Conservation (phyloP, 2,113 vertebrate species). For the Gambusia affinis region DNA sequence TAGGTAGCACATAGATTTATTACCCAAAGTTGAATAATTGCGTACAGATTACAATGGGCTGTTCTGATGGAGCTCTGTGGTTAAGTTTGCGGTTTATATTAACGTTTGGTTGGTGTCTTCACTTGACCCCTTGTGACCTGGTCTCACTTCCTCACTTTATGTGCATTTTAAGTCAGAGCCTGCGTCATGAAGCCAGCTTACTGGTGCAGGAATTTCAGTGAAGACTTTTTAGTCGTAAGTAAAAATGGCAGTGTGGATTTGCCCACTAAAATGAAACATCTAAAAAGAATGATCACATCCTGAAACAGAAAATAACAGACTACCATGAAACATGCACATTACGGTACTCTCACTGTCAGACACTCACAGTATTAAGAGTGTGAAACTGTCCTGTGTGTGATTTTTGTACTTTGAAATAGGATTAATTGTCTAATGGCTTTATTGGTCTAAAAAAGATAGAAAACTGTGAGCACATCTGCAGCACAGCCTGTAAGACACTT, state of each 20-base stretch:
- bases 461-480: too few relatives aligned
- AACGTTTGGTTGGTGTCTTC: not conserved
- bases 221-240: not conserved
- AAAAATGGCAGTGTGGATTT: not conserved
- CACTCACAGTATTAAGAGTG: too few relatives aligned
- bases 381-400: too few relatives aligned
- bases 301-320: too few relatives aligned
- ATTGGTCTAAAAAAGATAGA: too few relatives aligned
- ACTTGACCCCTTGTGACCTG: not conserved
- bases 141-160: not conserved
- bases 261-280: not conserved
- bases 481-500: too few relatives aligned
- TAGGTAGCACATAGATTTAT: not conserved
- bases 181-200: not conserved
- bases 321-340: too few relatives aligned
- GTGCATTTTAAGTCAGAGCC: not conserved
- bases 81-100: not conserved
- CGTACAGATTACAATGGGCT: not conserved
- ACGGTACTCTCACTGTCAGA: too few relatives aligned
- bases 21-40: not conserved
- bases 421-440: too few relatives aligned
- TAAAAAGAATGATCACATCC: too few relatives aligned
- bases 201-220: not conserved
- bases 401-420: too few relatives aligned
- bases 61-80: not conserved